Percentiles rank a stretch among this genome's conserved stretches.
Conservation (phyloP, 2,888 invertebrate genomes). For the Bimastos eiseni region DNA sequence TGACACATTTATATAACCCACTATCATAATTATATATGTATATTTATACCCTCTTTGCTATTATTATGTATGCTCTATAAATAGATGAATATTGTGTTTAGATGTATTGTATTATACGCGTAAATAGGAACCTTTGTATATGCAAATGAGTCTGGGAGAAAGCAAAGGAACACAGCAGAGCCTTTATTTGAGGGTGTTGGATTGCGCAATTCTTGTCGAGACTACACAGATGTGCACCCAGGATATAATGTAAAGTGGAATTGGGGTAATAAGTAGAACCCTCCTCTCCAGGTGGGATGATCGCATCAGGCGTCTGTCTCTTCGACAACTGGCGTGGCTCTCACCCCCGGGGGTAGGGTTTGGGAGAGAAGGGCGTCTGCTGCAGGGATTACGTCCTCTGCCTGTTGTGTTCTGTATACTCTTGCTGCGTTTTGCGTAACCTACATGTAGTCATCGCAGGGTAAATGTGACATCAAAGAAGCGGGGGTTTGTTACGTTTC, state of each 20-base stretch:
- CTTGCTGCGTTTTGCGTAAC: neutral
- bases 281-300: neutral
- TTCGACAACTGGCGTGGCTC: neutral
- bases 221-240: neutral
- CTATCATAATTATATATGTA: neutral
- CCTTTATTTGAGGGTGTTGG: neutral
- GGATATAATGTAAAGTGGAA: neutral
- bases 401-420: neutral
- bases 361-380: neutral
- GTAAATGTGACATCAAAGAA: constrained; percentile 1
- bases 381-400: neutral
- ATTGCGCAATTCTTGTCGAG: neutral
- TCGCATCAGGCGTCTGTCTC: neutral
- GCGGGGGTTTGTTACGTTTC: neutral
- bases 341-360: neutral
- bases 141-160: neutral
- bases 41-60: neutral
- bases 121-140: neutral
- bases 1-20: neutral
- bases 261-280: neutral
- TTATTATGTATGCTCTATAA: neutral
- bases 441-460: too few species aligned
- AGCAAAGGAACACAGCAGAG: too few species aligned
- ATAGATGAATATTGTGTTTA: neutral
- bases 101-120: neutral